Conservation (phyloP, 2,113 vertebrate genomes). For the Crotalus horridus region DNA sequence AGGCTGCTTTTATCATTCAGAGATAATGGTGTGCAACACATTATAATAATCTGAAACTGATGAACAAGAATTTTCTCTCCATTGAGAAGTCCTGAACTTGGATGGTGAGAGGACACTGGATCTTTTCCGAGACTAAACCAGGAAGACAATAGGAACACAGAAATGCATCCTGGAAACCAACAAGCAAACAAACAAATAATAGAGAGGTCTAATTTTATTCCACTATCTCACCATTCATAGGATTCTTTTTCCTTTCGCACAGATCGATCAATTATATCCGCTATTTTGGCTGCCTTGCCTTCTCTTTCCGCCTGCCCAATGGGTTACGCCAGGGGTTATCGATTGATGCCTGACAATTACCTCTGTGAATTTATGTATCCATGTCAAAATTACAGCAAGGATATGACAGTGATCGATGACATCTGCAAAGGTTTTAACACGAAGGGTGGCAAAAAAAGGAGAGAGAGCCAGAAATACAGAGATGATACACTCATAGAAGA, state of each 20-base stretch:
- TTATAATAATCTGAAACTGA: not conserved
- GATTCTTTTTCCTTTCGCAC: not conserved
- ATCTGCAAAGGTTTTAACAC: not conserved
- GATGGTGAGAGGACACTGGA: not conserved
- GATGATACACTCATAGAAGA: not conserved
- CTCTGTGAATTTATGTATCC: not conserved
- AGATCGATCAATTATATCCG: not conserved
- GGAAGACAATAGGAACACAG: not conserved
- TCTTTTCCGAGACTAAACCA: not conserved
- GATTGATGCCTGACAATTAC: not conserved
- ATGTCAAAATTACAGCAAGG: not conserved
- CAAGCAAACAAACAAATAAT: not conserved
- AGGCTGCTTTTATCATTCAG: not conserved
- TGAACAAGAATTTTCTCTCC: not conserved
- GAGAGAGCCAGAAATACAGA: not conserved
- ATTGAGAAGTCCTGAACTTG: not conserved
- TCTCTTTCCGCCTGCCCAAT: not conserved
- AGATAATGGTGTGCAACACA: not conserved
- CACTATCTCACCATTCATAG: not conserved
- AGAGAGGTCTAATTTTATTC: not conserved
- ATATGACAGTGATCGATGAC: not conserved
- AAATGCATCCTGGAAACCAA: not conserved
- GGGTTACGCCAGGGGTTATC: not conserved
- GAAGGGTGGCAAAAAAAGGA: not conserved
- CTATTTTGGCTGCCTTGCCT: not conserved